Conservation (phyloP, 2,888 invertebrate species). For the Epirrita christyi region DNA sequence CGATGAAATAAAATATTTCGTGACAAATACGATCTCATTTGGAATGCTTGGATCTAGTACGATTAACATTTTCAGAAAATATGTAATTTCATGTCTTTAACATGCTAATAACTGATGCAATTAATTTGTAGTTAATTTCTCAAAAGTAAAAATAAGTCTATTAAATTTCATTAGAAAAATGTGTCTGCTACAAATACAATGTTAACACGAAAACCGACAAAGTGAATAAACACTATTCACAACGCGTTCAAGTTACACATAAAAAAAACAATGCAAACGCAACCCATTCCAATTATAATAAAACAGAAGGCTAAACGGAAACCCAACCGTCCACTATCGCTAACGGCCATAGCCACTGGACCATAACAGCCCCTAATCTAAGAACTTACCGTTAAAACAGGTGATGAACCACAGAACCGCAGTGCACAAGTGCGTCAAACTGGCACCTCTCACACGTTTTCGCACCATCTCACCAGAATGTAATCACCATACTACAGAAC, state of each 20-base stretch:
- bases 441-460: conserved; percentile 64
- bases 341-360: conserved; percentile 59
- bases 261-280: conserved; percentile 4
- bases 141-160: no score
- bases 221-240: background rate
- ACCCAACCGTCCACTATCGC: conserved; percentile 32
- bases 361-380: conserved; percentile 58
- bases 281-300: conserved; percentile 15
- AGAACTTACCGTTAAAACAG: conserved; percentile 77
- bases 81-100: no score
- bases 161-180: no score
- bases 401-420: conserved; percentile 70
- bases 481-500: conserved; percentile 76
- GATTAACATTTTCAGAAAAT: no score
- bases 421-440: conserved; percentile 66
- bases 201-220: background rate
- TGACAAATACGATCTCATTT: no score
- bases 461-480: conserved; percentile 75
- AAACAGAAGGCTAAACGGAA: conserved; percentile 29
- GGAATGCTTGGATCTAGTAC: no score
- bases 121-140: no score
- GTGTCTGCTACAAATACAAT: background rate
- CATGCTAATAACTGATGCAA: no score
- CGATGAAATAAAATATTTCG: no score
- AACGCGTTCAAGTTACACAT: background rate